phyloP scores from a whole-genome alignment of 1,140 invertebrate genomes.

The Dreissena polymorpha region DNA sequence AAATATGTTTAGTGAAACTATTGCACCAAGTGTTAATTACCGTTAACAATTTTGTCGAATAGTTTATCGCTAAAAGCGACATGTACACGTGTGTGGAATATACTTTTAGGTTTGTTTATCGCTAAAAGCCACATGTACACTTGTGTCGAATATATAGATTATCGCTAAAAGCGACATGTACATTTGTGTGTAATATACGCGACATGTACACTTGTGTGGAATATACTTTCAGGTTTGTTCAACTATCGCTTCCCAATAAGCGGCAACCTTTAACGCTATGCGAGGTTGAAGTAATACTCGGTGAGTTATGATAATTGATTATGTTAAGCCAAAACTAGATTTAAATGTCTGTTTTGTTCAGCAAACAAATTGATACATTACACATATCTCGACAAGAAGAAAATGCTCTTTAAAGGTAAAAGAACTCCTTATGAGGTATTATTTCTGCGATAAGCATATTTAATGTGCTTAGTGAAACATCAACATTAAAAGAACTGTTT shows the following conservation, averaged over 20 bases:
- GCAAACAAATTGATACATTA: no score
- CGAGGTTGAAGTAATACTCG: constrained; percentile 47
- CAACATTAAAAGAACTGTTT: no score
- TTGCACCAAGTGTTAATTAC: neutral
- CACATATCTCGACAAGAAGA: no score
- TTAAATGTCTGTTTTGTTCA: no score
- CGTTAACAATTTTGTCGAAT: neutral
- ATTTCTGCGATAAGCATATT: no score
- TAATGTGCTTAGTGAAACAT: no score
- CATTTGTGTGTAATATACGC: neutral
- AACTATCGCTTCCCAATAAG: constrained; percentile 13
- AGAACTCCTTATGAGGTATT: no score
- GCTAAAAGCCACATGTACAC: constrained; percentile 1
- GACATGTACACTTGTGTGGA: neutral
- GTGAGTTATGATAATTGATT: neutral
- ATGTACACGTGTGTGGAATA: neutral
- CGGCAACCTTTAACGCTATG: constrained; percentile 17
- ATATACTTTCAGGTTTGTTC: constrained; percentile 28
- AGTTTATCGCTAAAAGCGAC: neutral
- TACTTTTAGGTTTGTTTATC: constrained; percentile 33
- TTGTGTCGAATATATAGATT: no score
- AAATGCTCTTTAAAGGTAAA: no score
- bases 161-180: no score
- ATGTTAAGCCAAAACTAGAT: no score
- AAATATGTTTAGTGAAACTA: no score